Conservation (phyloP, 1,140 invertebrate species). For the Drosophila sp. region DNA sequence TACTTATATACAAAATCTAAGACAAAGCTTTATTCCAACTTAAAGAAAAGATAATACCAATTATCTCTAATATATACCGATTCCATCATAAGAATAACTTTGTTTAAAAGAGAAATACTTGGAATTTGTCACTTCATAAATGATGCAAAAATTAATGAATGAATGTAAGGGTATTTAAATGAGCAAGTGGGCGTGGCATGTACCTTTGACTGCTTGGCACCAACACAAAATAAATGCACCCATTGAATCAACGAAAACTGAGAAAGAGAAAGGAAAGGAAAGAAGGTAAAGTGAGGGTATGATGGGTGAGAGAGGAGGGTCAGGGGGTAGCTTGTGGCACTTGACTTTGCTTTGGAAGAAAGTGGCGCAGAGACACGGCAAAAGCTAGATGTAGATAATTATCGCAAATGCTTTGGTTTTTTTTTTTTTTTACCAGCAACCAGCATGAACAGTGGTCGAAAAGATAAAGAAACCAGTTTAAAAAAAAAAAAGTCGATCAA, state of each 20-base stretch:
- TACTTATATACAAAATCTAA: too few species aligned
- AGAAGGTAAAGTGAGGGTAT: not conserved
- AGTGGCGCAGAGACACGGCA: constrained; percentile 6
- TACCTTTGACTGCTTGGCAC: constrained; percentile 2
- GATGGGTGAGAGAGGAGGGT: not conserved
- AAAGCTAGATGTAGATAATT: constrained; percentile 37
- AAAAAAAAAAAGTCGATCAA: not conserved
- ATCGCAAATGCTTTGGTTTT: constrained; percentile 43
- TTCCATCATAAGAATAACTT: too few species aligned
- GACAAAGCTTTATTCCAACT: too few species aligned
- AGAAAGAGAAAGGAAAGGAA: not conserved
- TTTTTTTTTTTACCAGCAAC: constrained; percentile 11
- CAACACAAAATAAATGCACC: constrained; percentile 2
- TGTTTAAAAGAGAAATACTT: too few species aligned
- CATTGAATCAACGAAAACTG: not conserved
- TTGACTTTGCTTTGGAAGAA: not conserved
- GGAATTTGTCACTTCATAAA: too few species aligned
- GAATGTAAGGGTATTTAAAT: not conserved
- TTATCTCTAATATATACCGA: too few species aligned
- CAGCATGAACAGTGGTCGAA: not conserved
- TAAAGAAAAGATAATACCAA: too few species aligned
- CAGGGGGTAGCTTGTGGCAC: not conserved
- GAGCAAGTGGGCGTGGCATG: not conserved
- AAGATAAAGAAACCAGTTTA: not conserved
- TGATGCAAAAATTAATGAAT: too few species aligned